phyloP scores from a whole-genome alignment of 2,113 vertebrate genomes.

The Chloebia gouldiae region DNA sequence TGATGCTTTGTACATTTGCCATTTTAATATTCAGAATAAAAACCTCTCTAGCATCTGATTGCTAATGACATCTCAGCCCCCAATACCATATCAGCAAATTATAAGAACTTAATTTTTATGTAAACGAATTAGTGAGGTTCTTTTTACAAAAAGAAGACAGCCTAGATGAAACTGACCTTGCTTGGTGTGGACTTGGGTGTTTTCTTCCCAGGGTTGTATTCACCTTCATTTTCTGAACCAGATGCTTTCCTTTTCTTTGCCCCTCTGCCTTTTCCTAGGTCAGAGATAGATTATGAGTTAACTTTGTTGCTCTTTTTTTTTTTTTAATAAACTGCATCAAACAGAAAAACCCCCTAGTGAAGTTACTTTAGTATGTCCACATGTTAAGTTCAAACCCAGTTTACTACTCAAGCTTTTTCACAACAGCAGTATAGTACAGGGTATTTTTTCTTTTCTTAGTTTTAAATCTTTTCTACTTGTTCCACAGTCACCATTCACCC shows the following conservation, averaged over 20 bases:
- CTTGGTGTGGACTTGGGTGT: slow-evolving; percentile 66
- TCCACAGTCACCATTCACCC: neutral
- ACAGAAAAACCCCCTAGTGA: neutral
- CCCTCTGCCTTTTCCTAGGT: slow-evolving; percentile 88
- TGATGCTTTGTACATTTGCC: neutral
- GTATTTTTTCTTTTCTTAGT: neutral
- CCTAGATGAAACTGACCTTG: slow-evolving; percentile 73
- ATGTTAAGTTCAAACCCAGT: neutral
- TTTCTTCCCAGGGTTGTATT: slow-evolving; percentile 91
- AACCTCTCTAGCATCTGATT: neutral
- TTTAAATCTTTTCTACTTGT: neutral
- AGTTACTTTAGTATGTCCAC: neutral
- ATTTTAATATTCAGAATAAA: neutral
- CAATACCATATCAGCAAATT: neutral
- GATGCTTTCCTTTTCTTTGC: slow-evolving; percentile 93
- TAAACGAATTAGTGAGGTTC: neutral
- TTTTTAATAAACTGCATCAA: neutral
- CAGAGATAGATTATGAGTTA: neutral
- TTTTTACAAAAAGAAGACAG: neutral
- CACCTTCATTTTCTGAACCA: slow-evolving; percentile 89
- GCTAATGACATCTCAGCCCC: neutral
- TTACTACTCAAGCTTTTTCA: neutral
- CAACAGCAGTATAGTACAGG: neutral
- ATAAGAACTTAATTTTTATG: fast-evolving
- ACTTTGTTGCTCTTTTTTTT: neutral